Conservation (phyloP, 2,888 invertebrate genomes). For the Tyria jacobaeae region DNA sequence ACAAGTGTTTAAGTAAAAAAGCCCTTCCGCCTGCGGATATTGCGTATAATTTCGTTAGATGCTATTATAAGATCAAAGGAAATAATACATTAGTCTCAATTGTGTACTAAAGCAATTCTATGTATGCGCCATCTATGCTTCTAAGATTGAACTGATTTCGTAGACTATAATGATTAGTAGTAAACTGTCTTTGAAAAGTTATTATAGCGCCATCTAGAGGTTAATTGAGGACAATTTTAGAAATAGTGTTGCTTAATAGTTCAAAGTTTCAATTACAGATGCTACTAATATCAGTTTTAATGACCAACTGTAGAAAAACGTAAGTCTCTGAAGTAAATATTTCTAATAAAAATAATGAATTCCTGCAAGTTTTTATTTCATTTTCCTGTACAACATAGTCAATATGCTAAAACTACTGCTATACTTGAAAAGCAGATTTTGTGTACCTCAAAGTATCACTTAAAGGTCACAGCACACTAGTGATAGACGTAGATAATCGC, state of each 20-base stretch:
- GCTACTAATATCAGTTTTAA: constrained; percentile 3
- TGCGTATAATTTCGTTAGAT: constrained; percentile 61
- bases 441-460: too few species aligned
- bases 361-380: too few species aligned
- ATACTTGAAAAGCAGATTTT: too few species aligned
- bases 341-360: too few species aligned
- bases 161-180: background rate
- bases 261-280: constrained; percentile 3
- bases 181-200: background rate
- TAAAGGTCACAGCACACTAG: too few species aligned
- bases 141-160: constrained; percentile 3
- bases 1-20: constrained; percentile 54
- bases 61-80: constrained; percentile 44
- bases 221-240: background rate
- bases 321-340: too few species aligned
- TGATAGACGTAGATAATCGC: too few species aligned
- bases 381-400: too few species aligned
- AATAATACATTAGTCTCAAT: constrained; percentile 36
- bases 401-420: too few species aligned
- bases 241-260: background rate
- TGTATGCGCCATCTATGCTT: constrained; percentile 32
- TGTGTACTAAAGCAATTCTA: constrained; percentile 13
- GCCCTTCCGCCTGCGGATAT: constrained; percentile 52
- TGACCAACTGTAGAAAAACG: too few species aligned
- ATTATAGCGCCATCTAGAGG: constrained; percentile 32